Base-by-base conservation (phyloP, 2,113 vertebrate species). In the Callipepla squamata region DNA sequence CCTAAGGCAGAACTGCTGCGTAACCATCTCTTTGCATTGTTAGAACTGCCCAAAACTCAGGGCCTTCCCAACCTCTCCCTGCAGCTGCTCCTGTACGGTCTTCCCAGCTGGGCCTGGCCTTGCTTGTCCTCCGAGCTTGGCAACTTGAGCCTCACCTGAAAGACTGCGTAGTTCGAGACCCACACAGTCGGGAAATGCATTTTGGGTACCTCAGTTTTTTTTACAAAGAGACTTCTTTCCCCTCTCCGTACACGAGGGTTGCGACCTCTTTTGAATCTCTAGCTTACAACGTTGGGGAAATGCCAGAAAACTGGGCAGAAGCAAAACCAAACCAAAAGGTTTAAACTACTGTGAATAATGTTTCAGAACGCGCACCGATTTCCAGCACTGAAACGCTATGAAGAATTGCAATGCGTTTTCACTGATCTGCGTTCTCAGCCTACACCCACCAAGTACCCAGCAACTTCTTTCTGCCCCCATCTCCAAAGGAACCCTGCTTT, bases 1-100 rank as follows among this genome's bases (percentile, higher is more conserved):
- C 92, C 63, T 42, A 94, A 94, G 93, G 96, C 70, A 93, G 89
- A 89, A 81, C 18, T 90, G 47, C 59, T 63, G 32, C 11, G 57
- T 47, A 70, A 3, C 9, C 2, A 58, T 77, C 70, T 81, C 69
- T 91, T 53, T 61, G 87, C 51, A 9, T 50, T 76, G 89, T n/a
- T 38, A 78, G 66, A 84, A 92, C 19, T 25, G 73, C 84, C 80
- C 42, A 25, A 51, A 83, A 28, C 30, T 51, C 87, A 50, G 69
- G 11, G 38, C 7, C 19, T 40, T 53, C 17, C 88, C 84, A 75
- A 32, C 5, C 63, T 94, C 93, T 70, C 7, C 7, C 26, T 48
- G 59, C 19, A n/a, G 36, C 47, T 32, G 0, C 8, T 32, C 50
- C n/a, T 6, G 25, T 2, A 6, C 9, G 30, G 0, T 51, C 51